Percentiles rank a stretch among this genome's conserved stretches.
These are phyloP conservation scores for Hydrophis major DNA, from an alignment of 2,797 vertebrate species.

Conservation along the genomic window DNA sequence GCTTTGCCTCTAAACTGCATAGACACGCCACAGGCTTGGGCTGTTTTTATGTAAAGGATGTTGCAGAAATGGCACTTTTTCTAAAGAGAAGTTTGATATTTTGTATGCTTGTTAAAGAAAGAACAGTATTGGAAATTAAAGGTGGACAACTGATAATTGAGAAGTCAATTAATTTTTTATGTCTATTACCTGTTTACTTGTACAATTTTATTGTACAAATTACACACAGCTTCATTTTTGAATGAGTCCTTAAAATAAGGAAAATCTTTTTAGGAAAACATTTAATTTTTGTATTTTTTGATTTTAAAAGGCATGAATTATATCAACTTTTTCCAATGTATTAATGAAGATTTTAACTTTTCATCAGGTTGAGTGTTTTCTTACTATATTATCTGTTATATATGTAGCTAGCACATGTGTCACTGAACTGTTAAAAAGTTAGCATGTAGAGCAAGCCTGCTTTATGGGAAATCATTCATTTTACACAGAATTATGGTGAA, in stretches of 20 bases:
- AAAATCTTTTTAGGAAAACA: constrained; percentile 89
- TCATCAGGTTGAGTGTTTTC: constrained; percentile 92
- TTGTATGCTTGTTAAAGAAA: constrained; percentile 83
- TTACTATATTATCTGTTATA: constrained; percentile 88
- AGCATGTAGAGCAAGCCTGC: constrained; percentile 95
- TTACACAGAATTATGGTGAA: constrained; percentile 86
- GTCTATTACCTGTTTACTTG: constrained; percentile 97
- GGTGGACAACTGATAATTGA: constrained; percentile 83
- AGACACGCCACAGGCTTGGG: constrained; percentile 71
- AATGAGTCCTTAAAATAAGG: constrained; percentile 94
- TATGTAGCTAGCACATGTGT: constrained; percentile 92
- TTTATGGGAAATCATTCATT: constrained; percentile 90
- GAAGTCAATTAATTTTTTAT: constrained; percentile 92
- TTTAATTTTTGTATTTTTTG: constrained; percentile 95
- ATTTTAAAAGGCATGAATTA: constrained; percentile 96
- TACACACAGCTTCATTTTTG: constrained; percentile 96
- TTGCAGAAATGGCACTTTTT: constrained; percentile 84
- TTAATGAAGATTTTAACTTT: constrained; percentile 99
- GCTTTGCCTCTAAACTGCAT: constrained; percentile 78
- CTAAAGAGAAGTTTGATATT: constrained; percentile 85
- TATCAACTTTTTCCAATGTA: constrained; percentile 97
- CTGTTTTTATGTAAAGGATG: constrained; percentile 77
- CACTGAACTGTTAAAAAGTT: constrained; percentile 88
- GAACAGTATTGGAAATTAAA: constrained; percentile 84
- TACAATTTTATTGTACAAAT: constrained; percentile 95